Base-by-base conservation (phyloP, 2,797 vertebrate genomes). In the Ptychadena robeensis region DNA sequence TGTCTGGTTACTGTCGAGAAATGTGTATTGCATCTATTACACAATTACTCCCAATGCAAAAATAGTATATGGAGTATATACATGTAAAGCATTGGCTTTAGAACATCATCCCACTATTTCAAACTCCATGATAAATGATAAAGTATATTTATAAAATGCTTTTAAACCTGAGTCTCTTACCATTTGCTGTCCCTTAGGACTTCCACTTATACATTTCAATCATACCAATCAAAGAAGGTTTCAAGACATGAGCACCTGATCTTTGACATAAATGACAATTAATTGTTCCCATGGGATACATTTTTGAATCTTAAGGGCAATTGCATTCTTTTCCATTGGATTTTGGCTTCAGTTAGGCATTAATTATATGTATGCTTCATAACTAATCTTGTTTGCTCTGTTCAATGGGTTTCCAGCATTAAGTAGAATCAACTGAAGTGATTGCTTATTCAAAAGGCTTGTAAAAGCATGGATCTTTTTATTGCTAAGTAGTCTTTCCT, bases 391-490 rank as follows among this genome's bases (percentile, higher is more conserved):
- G 25, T 64, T 61, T 38, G 28, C 12, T 38, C 57, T 9, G 11
- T n/a, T 72, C 22, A 61, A 6, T 48, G n/a, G 6, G 4, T 35
- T 35, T 82, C 59, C 25, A 31, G 3, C 25, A 32, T 18, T n/a
- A 30, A 27, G 28, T 2, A 0, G 67, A 65, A 64, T 48, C 12
- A 7, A 61, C 48, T 48, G 22, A 72, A 35, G 59, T 61, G n/a
- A 48, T 30, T 74, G 53, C 53, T 48, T 22, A 66, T 69, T 80
- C 44, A 48, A 25, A 70, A 37, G 31, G 14, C 32, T 25, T 44
- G 64, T 12, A 30, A 74, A 27, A 71, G 57, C 30, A 57, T 44
- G 48, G 71, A 85, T 80, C 71, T 67, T 64, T 70, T 32, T 31
- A 68, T 40, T 80, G 78, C 69, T 81, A 11, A 71, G 53, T 27